Conservation (phyloP, 1,140 invertebrate genomes). For the Drosophila pseudoobscura region DNA sequence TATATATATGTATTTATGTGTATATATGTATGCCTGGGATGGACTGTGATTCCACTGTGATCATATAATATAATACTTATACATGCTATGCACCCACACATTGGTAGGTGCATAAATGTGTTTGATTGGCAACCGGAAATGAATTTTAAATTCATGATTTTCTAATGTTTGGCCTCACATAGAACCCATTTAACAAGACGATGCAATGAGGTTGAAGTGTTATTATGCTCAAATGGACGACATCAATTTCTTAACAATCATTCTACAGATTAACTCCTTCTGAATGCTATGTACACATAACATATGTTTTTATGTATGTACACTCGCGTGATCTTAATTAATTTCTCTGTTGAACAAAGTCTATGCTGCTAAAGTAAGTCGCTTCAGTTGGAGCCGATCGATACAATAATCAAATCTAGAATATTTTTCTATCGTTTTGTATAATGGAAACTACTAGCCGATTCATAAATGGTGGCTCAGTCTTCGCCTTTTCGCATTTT, state of each 20-base stretch:
- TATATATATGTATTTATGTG: background rate
- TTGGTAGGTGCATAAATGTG: conserved; percentile 34
- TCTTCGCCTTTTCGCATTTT: conserved; percentile 48
- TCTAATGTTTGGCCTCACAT: conserved; percentile 46
- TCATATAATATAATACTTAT: conserved; percentile 45
- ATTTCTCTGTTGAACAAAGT: conserved; percentile 37
- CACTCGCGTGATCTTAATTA: conserved; percentile 1
- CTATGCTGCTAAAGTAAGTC: conserved; percentile 40
- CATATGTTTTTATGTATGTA: background rate
- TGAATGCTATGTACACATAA: conserved; percentile 34
- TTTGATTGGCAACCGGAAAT: conserved; percentile 55
- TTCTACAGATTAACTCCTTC: conserved; percentile 1
- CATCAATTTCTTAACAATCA: conserved; percentile 45
- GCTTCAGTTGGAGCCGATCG: conserved; percentile 21
- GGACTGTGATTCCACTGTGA: conserved; percentile 49
- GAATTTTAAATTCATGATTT: conserved; percentile 59
- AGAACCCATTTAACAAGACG: conserved; percentile 48
- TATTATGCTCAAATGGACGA: conserved; percentile 47
- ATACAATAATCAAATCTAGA: conserved; percentile 13
- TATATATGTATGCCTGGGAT: conserved; percentile 32
- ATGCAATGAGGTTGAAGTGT: conserved; percentile 47
- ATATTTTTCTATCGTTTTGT: conserved; percentile 45
- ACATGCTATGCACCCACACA: conserved; percentile 10
- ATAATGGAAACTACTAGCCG: conserved; percentile 44
- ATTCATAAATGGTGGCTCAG: conserved; percentile 46